Percentiles rank a stretch among this genome's conserved stretches.
Conservation (phyloP, 2,113 vertebrate species). For the Mormyrus iriodes region DNA sequence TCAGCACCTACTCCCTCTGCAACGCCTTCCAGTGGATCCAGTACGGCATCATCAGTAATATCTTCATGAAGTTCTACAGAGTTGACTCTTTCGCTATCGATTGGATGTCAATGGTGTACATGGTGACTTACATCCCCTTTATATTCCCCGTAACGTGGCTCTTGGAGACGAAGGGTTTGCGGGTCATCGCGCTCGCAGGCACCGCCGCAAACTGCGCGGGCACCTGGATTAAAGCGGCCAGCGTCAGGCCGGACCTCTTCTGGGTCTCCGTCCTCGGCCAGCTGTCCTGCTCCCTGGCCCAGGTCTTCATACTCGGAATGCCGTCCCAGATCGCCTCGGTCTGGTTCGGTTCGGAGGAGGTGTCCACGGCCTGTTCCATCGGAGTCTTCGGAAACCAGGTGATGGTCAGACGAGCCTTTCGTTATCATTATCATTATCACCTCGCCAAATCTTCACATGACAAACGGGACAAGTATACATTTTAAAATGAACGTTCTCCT, state of each 20-base stretch:
- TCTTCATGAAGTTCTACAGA: constrained; percentile 71
- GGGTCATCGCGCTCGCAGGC: constrained; percentile 72
- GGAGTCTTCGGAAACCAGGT: constrained; percentile 97
- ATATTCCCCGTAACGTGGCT: constrained; percentile 82
- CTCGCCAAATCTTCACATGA: neutral
- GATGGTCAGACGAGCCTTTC: constrained; percentile 39
- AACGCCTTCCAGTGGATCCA: constrained; percentile 86
- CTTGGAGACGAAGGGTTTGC: constrained; percentile 78
- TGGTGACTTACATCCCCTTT: constrained; percentile 72
- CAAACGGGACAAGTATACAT: neutral
- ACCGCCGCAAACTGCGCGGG: constrained; percentile 79
- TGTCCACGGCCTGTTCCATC: constrained; percentile 88
- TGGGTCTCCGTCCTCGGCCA: constrained; percentile 75
- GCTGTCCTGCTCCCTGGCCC: constrained; percentile 66
- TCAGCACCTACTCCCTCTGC: constrained; percentile 76
- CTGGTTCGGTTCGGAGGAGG: constrained; percentile 84
- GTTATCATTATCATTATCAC: neutral
- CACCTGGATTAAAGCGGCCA: constrained; percentile 87
- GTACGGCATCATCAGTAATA: constrained; percentile 73
- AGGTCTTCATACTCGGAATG: constrained; percentile 94
- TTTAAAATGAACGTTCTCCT: neutral
- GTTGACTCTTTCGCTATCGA: constrained; percentile 69
- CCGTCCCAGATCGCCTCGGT: constrained; percentile 81
- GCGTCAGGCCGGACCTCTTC: constrained; percentile 71
- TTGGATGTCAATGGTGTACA: constrained; percentile 82